Percentiles rank a stretch among this genome's conserved stretches.
phyloP scores from a whole-genome alignment of 2,113 vertebrate species.

The Elanoides forficatus region DNA sequence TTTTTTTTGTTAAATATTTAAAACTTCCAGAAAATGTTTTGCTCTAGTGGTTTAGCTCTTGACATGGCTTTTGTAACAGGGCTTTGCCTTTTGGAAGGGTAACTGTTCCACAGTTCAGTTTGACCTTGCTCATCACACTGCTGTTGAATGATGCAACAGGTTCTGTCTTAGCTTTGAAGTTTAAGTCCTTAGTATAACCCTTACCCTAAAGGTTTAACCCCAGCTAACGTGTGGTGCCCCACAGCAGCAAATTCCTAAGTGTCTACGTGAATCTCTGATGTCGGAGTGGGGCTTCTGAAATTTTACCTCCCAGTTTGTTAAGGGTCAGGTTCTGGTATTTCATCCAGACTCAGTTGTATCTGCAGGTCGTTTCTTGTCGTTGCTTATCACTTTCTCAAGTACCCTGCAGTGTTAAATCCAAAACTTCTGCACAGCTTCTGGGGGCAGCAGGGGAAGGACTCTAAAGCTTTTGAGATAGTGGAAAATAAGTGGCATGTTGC shows the following conservation, averaged over 20 bases:
- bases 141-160: not conserved
- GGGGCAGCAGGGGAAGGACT: rapidly evolving
- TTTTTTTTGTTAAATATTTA: not conserved
- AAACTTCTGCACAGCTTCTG: not conserved
- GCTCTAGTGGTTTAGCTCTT: not conserved
- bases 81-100: not conserved
- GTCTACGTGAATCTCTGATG: not conserved
- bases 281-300: not conserved
- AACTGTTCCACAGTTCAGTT: not conserved
- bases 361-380: not conserved
- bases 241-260: not conserved
- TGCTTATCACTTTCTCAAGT: not conserved
- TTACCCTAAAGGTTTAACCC: not conserved
- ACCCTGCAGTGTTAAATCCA: not conserved
- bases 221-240: not conserved
- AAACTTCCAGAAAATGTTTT: not conserved
- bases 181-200: not conserved
- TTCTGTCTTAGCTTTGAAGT: not conserved
- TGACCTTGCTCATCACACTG: not conserved
- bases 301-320: not conserved
- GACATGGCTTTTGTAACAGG: not conserved
- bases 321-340: not conserved
- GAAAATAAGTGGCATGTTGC: not conserved
- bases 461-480: not conserved
- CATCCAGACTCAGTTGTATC: not conserved